A percentile compares a stretch with the other conserved stretches of the same genome.
phyloP scores from a whole-genome alignment of 2,113 vertebrate species.

The Cairina moschata region DNA sequence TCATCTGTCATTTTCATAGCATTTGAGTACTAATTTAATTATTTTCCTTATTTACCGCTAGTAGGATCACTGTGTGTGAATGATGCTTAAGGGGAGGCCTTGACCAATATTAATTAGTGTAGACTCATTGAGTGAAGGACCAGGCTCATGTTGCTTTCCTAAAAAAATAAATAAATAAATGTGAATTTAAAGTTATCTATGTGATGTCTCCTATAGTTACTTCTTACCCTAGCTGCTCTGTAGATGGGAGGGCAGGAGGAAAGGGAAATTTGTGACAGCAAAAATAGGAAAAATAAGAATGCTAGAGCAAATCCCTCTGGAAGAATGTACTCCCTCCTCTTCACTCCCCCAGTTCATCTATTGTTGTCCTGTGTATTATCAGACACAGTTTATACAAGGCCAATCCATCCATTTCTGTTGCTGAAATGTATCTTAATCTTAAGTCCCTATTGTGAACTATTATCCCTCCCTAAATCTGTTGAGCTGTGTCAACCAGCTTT shows the following conservation, averaged over 20 bases:
- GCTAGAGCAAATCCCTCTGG: neutral
- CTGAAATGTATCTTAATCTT: neutral
- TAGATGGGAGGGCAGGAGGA: neutral
- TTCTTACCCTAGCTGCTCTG: neutral
- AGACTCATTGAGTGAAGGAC: neutral
- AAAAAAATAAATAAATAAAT: neutral
- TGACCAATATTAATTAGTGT: neutral
- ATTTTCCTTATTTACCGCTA: neutral
- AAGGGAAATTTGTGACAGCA: neutral
- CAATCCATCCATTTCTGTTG: neutral
- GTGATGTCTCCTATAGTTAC: neutral
- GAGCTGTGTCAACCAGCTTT: neutral
- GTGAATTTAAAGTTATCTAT: neutral
- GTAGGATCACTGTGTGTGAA: neutral
- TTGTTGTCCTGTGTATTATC: neutral
- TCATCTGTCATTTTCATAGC: constrained; percentile 7
- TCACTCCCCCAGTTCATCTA: neutral
- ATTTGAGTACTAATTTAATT: constrained; percentile 11
- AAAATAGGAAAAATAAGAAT: neutral
- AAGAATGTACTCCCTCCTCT: neutral
- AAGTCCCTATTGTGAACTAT: neutral
- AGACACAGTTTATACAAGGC: neutral
- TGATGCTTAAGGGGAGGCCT: neutral
- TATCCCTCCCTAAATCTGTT: neutral
- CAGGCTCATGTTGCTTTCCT: neutral